These are phyloP conservation scores for Amblyornis subalaris DNA, from an alignment of 2,113 vertebrate species.

Conservation along the genomic window DNA sequence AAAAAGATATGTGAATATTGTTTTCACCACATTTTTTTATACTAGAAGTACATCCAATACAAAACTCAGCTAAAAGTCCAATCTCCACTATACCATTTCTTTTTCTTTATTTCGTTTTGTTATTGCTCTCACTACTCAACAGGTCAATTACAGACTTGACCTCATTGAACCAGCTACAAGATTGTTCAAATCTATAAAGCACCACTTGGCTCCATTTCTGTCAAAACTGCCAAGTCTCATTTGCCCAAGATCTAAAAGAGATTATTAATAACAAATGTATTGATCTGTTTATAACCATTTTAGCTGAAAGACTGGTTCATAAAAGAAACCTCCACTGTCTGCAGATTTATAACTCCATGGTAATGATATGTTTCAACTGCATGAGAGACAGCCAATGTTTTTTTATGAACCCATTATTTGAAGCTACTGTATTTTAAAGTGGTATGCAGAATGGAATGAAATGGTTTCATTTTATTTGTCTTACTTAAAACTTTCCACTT, in stretches of 20 bases:
- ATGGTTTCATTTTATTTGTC: conserved; percentile 32
- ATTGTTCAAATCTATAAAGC: background rate
- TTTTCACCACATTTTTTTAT: background rate
- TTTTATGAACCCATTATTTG: conserved; percentile 1
- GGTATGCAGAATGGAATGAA: conserved; percentile 35
- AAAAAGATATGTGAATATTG: background rate
- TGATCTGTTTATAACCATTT: conserved; percentile 11
- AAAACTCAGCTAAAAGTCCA: background rate
- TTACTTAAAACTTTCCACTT: conserved; percentile 50
- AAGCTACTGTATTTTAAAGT: conserved; percentile 36
- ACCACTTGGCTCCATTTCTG: background rate
- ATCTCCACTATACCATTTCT: background rate
- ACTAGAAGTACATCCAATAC: background rate
- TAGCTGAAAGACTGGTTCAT: background rate
- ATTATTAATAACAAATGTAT: conserved; percentile 28
- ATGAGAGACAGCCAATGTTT: background rate
- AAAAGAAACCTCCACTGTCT: background rate
- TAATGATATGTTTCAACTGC: conserved; percentile 17
- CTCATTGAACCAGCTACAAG: background rate
- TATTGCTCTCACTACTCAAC: background rate
- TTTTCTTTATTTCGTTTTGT: background rate
- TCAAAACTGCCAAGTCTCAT: conserved; percentile 14
- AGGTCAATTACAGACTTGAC: background rate
- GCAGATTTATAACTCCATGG: background rate
- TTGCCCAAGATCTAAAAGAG: background rate